phyloP scores from a whole-genome alignment of 1,140 invertebrate species.

The Drosophila arizonae region DNA sequence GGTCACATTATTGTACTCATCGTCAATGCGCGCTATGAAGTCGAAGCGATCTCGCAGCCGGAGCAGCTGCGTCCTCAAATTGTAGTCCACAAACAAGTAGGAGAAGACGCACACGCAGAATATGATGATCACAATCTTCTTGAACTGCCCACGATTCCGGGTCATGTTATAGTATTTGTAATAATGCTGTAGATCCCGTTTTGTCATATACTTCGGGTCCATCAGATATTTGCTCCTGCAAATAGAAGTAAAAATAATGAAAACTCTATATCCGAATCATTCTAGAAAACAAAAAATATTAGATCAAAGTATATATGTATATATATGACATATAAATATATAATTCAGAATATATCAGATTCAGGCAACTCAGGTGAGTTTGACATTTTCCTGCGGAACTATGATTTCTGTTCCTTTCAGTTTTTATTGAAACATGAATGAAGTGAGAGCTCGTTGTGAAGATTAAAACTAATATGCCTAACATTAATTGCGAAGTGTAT shows the following conservation, averaged over 20 bases:
- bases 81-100: conserved; percentile 77
- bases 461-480: too few relatives aligned
- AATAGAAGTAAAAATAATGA: neutral
- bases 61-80: conserved; percentile 69
- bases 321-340: too few relatives aligned
- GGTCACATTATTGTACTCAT: conserved; percentile 65
- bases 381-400: too few relatives aligned
- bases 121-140: conserved; percentile 72
- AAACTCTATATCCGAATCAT: too few relatives aligned
- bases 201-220: conserved; percentile 79
- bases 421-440: too few relatives aligned
- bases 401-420: too few relatives aligned
- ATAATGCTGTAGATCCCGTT: conserved; percentile 74
- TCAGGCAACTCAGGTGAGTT: too few relatives aligned
- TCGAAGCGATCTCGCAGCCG: conserved; percentile 70
- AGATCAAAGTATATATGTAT: too few relatives aligned
- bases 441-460: too few relatives aligned
- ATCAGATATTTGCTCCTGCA: conserved; percentile 75
- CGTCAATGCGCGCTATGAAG: conserved; percentile 71
- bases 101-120: conserved; percentile 75
- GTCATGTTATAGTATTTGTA: conserved; percentile 75
- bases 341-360: too few relatives aligned
- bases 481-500: too few relatives aligned
- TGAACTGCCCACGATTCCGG: conserved; percentile 68
- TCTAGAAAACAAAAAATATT: too few relatives aligned